These are phyloP conservation scores for Macroteleia sp. DNA, from an alignment of 2,888 invertebrate species.

Conservation along the genomic window DNA sequence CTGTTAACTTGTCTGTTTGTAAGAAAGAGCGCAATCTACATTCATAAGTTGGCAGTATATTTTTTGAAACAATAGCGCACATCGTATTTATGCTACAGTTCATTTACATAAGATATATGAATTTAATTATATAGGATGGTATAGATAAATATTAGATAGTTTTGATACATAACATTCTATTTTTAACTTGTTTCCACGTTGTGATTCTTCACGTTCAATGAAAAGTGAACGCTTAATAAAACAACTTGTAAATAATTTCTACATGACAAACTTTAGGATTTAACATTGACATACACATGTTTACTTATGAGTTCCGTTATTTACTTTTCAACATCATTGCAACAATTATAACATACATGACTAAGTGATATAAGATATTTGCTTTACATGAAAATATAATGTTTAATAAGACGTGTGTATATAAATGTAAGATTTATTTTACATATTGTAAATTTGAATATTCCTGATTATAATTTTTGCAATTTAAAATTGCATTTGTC, in stretches of 20 bases:
- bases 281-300: too few species aligned
- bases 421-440: too few species aligned
- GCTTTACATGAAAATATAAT: too few species aligned
- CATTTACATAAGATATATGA: slow-evolving; percentile 36
- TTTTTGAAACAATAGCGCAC: slow-evolving; percentile 50
- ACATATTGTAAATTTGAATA: too few species aligned
- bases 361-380: too few species aligned
- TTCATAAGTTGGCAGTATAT: slow-evolving; percentile 53
- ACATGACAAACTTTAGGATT: too few species aligned
- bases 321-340: too few species aligned
- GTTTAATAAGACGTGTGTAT: too few species aligned
- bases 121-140: slow-evolving; percentile 32
- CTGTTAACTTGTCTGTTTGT: slow-evolving; percentile 24
- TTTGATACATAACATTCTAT: slow-evolving; percentile 1
- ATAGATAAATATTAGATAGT: slow-evolving; percentile 35
- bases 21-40: slow-evolving; percentile 47
- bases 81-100: slow-evolving; percentile 24
- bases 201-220: not conserved
- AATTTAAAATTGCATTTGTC: too few species aligned
- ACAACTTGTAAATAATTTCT: slow-evolving; percentile 4
- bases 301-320: too few species aligned
- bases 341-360: too few species aligned
- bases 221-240: not conserved
- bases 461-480: too few species aligned
- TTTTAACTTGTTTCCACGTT: slow-evolving; percentile 18